Evolutionary conservation across 2,888 invertebrate genomes (phyloP).

Genomic region (Parnassius mnemosyne): DNA sequence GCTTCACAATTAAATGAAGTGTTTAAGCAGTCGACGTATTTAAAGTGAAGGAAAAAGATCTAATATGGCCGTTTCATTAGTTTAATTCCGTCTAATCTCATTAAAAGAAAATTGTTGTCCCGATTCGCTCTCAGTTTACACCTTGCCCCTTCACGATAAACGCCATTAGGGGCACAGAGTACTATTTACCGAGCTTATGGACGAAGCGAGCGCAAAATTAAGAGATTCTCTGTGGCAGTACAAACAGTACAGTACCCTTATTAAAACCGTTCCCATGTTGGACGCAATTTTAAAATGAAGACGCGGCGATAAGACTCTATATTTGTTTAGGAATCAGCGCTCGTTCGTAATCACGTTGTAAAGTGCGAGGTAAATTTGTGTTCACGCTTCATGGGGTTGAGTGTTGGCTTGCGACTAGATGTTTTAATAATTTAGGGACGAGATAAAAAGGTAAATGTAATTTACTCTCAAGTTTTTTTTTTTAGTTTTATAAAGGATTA

Average conservation of each 20-base stretch:
- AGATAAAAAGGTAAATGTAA: too few relatives aligned
- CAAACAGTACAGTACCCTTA: constrained; percentile 68
- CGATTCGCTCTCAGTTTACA: constrained; percentile 31
- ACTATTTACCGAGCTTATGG: constrained; percentile 58
- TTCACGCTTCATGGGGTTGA: constrained; percentile 9
- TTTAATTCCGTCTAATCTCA: constrained; percentile 15
- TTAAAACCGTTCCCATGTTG: constrained; percentile 44
- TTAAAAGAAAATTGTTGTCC: constrained; percentile 14
- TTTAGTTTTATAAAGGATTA: too few relatives aligned
- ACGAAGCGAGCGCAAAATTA: constrained; percentile 63
- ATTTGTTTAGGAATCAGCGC: constrained; percentile 50
- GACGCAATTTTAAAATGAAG: constrained; percentile 63
- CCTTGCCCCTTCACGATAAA: constrained; percentile 30
- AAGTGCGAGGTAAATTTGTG: constrained; percentile 31
- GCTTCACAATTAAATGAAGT: background rate
- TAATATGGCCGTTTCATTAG: constrained; percentile 11
- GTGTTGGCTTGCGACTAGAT: constrained; percentile 4
- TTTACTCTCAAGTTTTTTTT: too few relatives aligned
- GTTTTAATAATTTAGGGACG: background rate
- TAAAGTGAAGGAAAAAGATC: constrained; percentile 3
- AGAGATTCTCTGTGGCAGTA: constrained; percentile 61
- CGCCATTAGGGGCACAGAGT: constrained; percentile 42
- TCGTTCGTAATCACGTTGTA: constrained; percentile 36
- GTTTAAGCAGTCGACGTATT: background rate
- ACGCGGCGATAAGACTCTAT: constrained; percentile 45